Base-by-base conservation (phyloP, 1,140 invertebrate species). In the Ooceraea biroi region DNA sequence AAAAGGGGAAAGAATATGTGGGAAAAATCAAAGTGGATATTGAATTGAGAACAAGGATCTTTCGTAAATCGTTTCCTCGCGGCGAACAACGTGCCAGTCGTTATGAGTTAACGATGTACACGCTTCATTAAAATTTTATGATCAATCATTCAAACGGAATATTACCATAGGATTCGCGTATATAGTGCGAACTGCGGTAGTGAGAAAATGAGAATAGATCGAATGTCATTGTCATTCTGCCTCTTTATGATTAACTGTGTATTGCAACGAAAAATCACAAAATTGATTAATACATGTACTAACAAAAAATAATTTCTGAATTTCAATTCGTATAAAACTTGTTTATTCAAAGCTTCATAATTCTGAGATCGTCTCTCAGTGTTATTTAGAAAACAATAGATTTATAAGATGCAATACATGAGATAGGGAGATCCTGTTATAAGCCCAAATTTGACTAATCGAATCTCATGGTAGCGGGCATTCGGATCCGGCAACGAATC, bases 401-500 rank as follows among this genome's bases (percentile, higher is more conserved):
- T 76, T 3, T n/a, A n/a, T 11, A 17, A 1, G 50, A 72, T 36
- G 22, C 17, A 1, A 19, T 10, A 22, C 19, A n/a, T 10, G 46
- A 30, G 27, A 50, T 25, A 8, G 22, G 25, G 17, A 19, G 2
- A 4, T 25, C 0, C 14, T n/a, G 36, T 1, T 10, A 11, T 36
- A 82, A 17, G 19, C 2, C 36, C 11, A 27, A 57, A 73, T 30
- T 73, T 78, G 0, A 27, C 52, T 27, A 74, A 77, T 82, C 80
- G 50, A 86, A 71, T 87, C 55, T 76, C 68, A 65, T 57, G 57
- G 44, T 57, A 36, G 78, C 48, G 41, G 11, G 50, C 69, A 48
- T 25, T 36, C 36, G 7, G 36, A 3, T 55, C 52, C 48, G 25
- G 73, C 44, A 30, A 27, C 17, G n/a, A 52, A 36, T 27, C 41